phyloP scores from a whole-genome alignment of 1,140 invertebrate species.

The Aphaenogaster rudis region DNA sequence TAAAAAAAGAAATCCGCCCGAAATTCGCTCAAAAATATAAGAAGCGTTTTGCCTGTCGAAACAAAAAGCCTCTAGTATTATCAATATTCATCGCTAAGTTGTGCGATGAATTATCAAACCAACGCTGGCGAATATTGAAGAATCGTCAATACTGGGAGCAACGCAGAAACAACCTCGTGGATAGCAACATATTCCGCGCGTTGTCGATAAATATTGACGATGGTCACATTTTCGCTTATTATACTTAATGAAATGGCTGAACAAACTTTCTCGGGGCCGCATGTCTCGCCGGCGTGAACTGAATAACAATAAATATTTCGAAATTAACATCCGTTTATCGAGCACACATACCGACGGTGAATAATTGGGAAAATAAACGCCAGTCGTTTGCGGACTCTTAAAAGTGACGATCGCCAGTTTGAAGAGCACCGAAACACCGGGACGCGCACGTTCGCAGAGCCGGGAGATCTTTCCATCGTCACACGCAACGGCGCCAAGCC shows the following conservation, averaged over 20 bases:
- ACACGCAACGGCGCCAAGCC: constrained; percentile 19
- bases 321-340: constrained; percentile 5
- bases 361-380: constrained; percentile 2
- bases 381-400: neutral
- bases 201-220: constrained; percentile 47
- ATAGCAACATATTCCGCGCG: neutral
- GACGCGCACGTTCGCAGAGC: neutral
- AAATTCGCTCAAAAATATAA: neutral
- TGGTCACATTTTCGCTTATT: constrained; percentile 14
- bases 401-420: neutral
- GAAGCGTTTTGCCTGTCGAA: neutral
- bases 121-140: neutral
- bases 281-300: neutral
- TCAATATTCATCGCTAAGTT: constrained; percentile 6
- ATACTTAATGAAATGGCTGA: neutral
- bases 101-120: neutral
- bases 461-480: neutral
- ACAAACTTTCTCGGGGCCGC: constrained; percentile 5
- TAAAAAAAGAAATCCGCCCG: neutral
- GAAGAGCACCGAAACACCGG: neutral
- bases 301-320: constrained; percentile 20
- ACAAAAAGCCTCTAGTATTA: neutral
- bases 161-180: neutral
- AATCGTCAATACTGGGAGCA: neutral
- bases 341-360: neutral